phyloP scores from a whole-genome alignment of 2,888 invertebrate genomes.

The Tenthredo livida region DNA sequence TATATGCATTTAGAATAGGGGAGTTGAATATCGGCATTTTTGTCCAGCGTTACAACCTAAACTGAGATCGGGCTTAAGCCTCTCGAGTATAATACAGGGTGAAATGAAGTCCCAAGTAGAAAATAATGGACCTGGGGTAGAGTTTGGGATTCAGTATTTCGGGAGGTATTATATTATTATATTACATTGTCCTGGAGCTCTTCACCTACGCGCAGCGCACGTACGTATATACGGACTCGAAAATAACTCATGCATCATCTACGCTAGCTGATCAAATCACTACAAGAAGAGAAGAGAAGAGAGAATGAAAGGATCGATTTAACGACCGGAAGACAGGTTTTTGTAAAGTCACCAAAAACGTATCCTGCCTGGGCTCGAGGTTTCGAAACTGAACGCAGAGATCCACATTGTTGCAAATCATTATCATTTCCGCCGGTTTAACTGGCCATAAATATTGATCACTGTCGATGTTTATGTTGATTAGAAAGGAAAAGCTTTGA shows the following conservation, averaged over 20 bases:
- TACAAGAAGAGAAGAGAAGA: neutral
- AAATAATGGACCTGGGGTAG: conserved; percentile 43
- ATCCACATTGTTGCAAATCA: neutral
- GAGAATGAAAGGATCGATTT: neutral
- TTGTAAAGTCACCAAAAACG: conserved; percentile 8
- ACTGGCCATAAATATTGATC: neutral
- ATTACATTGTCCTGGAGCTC: conserved; percentile 33
- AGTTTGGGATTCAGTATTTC: conserved; percentile 1
- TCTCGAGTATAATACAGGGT: conserved; percentile 23
- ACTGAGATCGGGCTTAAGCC: conserved; percentile 2
- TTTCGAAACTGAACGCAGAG: neutral
- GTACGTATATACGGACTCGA: neutral
- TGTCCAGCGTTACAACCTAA: neutral
- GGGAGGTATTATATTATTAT: conserved; percentile 36
- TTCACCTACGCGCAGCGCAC: conserved; percentile 12
- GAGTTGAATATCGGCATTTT: conserved; percentile 32
- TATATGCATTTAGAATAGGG: conserved; percentile 21
- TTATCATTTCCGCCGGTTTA: neutral
- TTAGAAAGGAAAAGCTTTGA: neutral
- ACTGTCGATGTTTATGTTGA: neutral
- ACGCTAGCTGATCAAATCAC: conserved; percentile 36
- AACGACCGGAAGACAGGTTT: conserved; percentile 39
- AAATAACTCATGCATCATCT: conserved; percentile 52
- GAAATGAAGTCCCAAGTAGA: conserved; percentile 30
- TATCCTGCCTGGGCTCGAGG: neutral